A percentile compares a stretch with the other conserved stretches of the same genome.
phyloP scores from a whole-genome alignment of 2,113 vertebrate genomes.

The Hypocryptadius cinnamomeus region DNA sequence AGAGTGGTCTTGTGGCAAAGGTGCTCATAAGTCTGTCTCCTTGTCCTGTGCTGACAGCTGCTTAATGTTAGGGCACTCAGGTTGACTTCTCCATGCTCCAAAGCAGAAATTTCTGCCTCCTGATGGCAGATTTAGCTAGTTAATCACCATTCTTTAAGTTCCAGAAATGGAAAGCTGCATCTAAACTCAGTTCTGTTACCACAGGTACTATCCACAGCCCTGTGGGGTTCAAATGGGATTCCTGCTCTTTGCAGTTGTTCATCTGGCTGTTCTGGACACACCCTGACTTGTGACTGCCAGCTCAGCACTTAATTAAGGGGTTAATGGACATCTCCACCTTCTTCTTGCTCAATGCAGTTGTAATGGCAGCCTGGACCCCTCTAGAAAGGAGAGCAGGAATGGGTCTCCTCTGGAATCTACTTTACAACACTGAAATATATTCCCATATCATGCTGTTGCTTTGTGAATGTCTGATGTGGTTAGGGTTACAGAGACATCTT shows the following conservation, averaged over 20 bases:
- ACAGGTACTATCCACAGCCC: not conserved
- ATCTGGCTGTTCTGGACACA: not conserved
- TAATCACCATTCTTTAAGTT: not conserved
- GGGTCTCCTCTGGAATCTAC: not conserved
- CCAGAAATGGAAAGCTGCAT: not conserved
- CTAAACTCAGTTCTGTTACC: not conserved
- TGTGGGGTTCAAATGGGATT: not conserved
- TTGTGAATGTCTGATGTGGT: not conserved
- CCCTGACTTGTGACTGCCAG: not conserved
- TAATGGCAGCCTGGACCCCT: not conserved
- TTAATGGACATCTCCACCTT: not conserved
- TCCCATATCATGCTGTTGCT: not conserved
- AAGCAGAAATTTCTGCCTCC: not conserved
- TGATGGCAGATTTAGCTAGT: not conserved
- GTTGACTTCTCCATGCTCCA: not conserved
- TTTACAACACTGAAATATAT: not conserved
- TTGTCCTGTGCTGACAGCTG: not conserved
- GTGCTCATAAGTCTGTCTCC: not conserved
- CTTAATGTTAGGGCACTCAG: not conserved
- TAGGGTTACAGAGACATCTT: not conserved
- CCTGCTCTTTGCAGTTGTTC: not conserved
- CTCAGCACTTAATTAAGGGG: slow-evolving; percentile 1
- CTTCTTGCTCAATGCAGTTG: not conserved
- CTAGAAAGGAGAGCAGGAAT: not conserved
- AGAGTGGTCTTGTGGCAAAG: not conserved